Base-by-base conservation (phyloP, 2,113 vertebrate species). In the Agapornis roseicollis region DNA sequence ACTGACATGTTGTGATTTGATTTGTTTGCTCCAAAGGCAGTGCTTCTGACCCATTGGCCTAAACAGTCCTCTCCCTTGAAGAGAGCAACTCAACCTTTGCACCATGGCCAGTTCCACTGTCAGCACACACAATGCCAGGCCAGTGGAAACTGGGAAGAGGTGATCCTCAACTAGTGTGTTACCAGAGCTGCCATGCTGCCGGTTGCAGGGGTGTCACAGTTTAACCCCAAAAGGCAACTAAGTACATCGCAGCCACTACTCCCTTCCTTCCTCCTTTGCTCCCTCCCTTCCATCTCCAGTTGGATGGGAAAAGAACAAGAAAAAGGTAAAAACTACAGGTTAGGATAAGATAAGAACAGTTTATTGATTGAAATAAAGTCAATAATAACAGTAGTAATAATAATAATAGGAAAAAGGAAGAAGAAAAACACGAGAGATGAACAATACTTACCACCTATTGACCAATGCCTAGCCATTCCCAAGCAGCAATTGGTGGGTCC, bases 1-100 rank as follows among this genome's bases (percentile, higher is more conserved):
- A 28, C 33, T 1, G 0, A 17, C 12, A 7, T 0, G 2, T 9
- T 53, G 25, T 22, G 37, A 3, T 41, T 70, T 69, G 50, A 18
- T 56, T 42, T 70, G 6, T 6, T 72, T 77, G 42, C 39, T 68
- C 9, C 6, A 17, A 85, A 37, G 58, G 15, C 47, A 58, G 16
- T 1, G 1, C 55, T 90, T 44, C 71, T 50, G 18, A 49, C 11
- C 27, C 22, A 0, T 8, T 72, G 44, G 12, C 27, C 52, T 33
- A 33, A 90, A 44, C 11, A 39, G 7, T 4, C 11, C 13, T 69
- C 41, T 77, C 55, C 46, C 27, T 1, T 0, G 0, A 80, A 31
- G n/a, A 2, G 7, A 88, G 50, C 22, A 61, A 17, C 37, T 35
- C 55, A 44, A 2, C 10, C 7, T 66, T 37, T 60, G 47, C 0